Percentiles rank a stretch among this genome's conserved stretches.
These are phyloP conservation scores for Escarpia spicata DNA, from an alignment of 2,888 invertebrate genomes.

Conservation along the genomic window DNA sequence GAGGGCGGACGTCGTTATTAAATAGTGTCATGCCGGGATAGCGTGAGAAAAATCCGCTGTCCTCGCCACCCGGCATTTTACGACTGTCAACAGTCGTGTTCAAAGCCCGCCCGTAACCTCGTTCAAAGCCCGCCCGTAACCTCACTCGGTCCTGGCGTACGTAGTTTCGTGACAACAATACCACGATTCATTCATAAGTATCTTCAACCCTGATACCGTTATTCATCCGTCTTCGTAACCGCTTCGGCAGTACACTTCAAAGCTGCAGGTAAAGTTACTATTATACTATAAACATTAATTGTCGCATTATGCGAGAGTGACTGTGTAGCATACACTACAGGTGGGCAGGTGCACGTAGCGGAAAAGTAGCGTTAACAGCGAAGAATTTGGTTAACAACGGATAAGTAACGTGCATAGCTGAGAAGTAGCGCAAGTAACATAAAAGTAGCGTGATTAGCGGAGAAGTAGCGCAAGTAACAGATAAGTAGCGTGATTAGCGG, in stretches of 20 bases:
- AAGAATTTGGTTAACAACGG: no score
- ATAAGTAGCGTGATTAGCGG: no score
- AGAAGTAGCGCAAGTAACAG: no score
- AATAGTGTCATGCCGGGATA: not conserved
- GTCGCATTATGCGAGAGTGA: not conserved
- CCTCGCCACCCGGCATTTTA: not conserved
- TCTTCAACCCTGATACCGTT: not conserved
- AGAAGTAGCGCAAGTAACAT: no score
- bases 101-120: not conserved
- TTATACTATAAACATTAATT: not conserved
- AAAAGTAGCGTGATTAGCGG: no score
- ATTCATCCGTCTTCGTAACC: not conserved
- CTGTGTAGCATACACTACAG: not conserved
- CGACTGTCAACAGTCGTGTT: slow-evolving; percentile 14
- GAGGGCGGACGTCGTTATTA: not conserved
- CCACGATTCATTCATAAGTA: not conserved
- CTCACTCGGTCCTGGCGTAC: not conserved
- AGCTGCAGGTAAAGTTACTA: not conserved
- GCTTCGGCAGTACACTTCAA: not conserved
- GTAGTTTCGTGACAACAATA: not conserved
- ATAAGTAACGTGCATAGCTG: no score
- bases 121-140: not conserved
- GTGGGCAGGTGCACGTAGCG: no score
- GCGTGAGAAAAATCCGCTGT: not conserved
- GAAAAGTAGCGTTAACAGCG: no score